A percentile compares a stretch with the other conserved stretches of the same genome.
phyloP scores from a whole-genome alignment of 1,140 invertebrate species.

The Hyposmocoma kahamanoa region DNA sequence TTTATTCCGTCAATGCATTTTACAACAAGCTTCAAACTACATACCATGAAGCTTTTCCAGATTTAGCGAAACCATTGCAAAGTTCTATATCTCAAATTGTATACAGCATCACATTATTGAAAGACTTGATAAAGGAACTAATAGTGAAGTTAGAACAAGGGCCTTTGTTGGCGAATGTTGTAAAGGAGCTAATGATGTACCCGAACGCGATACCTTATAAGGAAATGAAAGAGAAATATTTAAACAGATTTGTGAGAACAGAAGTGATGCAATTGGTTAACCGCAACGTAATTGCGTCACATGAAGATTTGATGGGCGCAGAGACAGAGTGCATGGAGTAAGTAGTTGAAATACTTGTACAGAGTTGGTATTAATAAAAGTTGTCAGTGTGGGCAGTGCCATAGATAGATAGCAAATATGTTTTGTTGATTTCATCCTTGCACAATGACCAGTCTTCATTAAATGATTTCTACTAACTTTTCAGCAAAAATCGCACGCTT shows the following conservation, averaged over 20 bases:
- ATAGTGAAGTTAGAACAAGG: conserved; percentile 51
- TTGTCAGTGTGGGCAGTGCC: too few species aligned
- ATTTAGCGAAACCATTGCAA: conserved; percentile 78
- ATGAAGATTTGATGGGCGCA: conserved; percentile 27
- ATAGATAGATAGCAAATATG: too few species aligned
- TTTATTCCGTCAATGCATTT: conserved; percentile 74
- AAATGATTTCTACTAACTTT: too few species aligned
- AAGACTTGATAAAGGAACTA: conserved; percentile 54
- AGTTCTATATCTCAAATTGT: conserved; percentile 76
- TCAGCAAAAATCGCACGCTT: too few species aligned
- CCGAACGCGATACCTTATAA: conserved; percentile 69
- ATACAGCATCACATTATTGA: conserved; percentile 73
- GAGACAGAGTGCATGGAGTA: conserved; percentile 46
- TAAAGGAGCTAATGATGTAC: conserved; percentile 54
- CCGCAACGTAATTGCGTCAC: conserved; percentile 22
- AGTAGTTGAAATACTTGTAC: too few species aligned
- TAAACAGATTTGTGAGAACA: conserved; percentile 60
- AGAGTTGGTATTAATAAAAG: too few species aligned
- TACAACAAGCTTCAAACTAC: conserved; percentile 71
- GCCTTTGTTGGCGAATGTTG: conserved; percentile 18
- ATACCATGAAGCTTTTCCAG: conserved; percentile 78
- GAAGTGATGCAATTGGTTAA: conserved; percentile 48
- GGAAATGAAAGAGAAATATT: conserved; percentile 49
- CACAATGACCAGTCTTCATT: too few species aligned
- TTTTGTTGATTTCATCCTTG: too few species aligned